phyloP scores from a whole-genome alignment of 2,797 vertebrate genomes.

The Delichon dasypus region DNA sequence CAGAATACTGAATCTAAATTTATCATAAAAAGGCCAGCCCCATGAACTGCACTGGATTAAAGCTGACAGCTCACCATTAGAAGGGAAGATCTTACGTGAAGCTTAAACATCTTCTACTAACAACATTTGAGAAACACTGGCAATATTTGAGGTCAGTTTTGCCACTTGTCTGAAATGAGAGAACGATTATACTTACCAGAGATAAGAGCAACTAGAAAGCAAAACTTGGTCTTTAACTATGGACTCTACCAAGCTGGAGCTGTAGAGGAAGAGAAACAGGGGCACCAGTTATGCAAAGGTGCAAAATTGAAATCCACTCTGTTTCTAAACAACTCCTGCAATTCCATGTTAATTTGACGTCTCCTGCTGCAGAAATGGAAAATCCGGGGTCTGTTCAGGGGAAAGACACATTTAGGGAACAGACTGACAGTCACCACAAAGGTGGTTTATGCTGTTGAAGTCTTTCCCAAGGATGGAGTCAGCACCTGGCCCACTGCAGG shows the following conservation, averaged over 20 bases:
- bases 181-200: not conserved
- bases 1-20: not conserved
- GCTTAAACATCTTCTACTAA: not conserved
- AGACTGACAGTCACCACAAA: not conserved
- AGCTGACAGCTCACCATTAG: not conserved
- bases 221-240: not conserved
- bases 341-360: not conserved
- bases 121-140: not conserved
- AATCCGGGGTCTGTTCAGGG: not conserved
- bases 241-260: not conserved
- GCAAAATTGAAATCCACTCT: not conserved
- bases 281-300: not conserved
- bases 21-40: not conserved
- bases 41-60: not conserved
- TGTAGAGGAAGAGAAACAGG: not conserved
- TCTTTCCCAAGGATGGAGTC: rapidly evolving
- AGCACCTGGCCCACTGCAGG: not conserved
- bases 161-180: not conserved
- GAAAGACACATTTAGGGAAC: not conserved
- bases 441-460: not conserved
- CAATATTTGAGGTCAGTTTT: not conserved
- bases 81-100: not conserved
- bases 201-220: not conserved
- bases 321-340: not conserved
- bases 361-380: not conserved